Base-by-base conservation (phyloP, 1,140 invertebrate species). In the Panonychus citri region DNA sequence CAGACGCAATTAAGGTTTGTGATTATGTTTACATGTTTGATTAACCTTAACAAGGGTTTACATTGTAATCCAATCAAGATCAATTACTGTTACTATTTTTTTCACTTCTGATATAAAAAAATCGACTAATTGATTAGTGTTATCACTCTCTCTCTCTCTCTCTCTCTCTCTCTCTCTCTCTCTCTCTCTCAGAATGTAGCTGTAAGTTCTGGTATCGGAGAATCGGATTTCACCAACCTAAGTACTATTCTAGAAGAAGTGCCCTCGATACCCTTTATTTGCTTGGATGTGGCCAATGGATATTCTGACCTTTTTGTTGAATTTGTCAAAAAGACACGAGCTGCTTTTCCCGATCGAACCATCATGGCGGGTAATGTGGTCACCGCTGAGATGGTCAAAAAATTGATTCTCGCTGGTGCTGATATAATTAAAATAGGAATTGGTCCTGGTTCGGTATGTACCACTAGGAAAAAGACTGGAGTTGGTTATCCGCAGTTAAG, bases 361-460 rank as follows among this genome's bases (percentile, higher is more conserved):
- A 94, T 94, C 56, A 85, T 93, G 71, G 89, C 89, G 57, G 90
- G 90, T 50, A 95, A 95, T 71, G 90, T 95, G 10, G 89, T 94
- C 3, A 94, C 89, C 19, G 87, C 87, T 27, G 89, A 94, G 73
- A 93, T 94, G 87, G 88, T 94, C 1, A 87, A 95, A 69, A 87
- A 94, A 71, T 70, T 95, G 27, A 82, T 94, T 65, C 71, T 93
- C 3, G 83, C 87, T 34, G 90, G 90, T 51, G 90, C 90, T 51
- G 90, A 95, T 70, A 81, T 93, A 54, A 87, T 95, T 62, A 95
- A 95, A 76, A 85, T 93, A 48, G 90, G 49, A 8, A 54, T 54
- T 21, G 89, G 89, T 13, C 89, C 89, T 8, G 90, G 90, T 21
- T 90, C 85, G 0, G 88, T 94, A 0, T 95, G 89, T 63, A 93